These are phyloP conservation scores for Drosophila tripunctata DNA, from an alignment of 2,888 invertebrate genomes.

Conservation along the genomic window DNA sequence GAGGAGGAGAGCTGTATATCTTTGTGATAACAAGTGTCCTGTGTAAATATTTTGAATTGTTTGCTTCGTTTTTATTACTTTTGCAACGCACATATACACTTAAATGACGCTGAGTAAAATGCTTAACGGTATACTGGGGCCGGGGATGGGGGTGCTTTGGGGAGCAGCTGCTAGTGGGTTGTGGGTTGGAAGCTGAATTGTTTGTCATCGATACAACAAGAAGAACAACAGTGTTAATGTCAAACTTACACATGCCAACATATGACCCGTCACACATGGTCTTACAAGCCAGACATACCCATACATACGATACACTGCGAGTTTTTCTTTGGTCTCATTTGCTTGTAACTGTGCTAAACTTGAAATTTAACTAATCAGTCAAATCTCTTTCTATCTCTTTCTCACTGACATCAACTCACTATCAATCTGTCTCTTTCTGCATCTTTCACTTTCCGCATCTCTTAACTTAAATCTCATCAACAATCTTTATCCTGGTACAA, in stretches of 20 bases:
- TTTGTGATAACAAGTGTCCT: conserved; percentile 78
- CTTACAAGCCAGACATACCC: conserved; percentile 33
- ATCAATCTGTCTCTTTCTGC: not conserved
- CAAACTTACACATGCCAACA: conserved; percentile 66
- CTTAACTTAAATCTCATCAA: conserved; percentile 41
- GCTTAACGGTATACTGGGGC: too few species aligned
- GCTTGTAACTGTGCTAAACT: conserved; percentile 37
- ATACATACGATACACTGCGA: conserved; percentile 12
- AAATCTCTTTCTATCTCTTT: not conserved
- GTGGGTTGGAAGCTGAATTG: conserved; percentile 2
- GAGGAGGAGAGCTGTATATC: conserved; percentile 38
- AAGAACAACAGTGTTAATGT: conserved; percentile 58
- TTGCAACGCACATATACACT: conserved; percentile 35
- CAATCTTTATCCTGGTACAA: conserved; percentile 57
- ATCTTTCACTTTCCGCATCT: not conserved
- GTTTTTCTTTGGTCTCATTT: conserved; percentile 27
- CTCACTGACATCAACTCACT: not conserved
- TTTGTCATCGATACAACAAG: conserved; percentile 52
- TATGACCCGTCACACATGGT: conserved; percentile 54
- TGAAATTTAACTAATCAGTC: conserved; percentile 60
- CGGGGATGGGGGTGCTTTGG: too few species aligned
- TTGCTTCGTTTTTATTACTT: conserved; percentile 76
- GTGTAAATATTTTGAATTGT: conserved; percentile 80
- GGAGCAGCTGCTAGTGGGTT: too few species aligned
- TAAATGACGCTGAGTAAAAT: too few species aligned